phyloP scores from a whole-genome alignment of 2,888 invertebrate genomes.

The Acanthococcus lagerstroemiae region DNA sequence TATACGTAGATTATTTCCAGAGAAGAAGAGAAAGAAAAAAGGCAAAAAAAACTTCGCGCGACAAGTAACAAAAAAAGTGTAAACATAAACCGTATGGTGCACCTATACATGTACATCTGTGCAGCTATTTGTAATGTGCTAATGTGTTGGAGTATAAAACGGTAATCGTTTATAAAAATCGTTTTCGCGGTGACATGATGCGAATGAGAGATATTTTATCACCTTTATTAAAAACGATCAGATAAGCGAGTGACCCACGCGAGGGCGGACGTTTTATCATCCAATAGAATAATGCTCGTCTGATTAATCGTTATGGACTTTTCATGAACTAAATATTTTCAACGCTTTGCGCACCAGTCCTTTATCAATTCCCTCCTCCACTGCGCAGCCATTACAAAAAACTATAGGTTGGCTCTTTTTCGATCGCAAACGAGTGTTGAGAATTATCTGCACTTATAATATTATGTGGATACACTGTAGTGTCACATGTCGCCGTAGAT shows the following conservation, averaged over 20 bases:
- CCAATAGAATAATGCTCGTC: background rate
- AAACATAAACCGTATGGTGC: background rate
- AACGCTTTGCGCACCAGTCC: too few relatives aligned
- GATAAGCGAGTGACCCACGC: background rate
- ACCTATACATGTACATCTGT: background rate
- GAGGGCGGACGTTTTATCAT: constrained; percentile 12
- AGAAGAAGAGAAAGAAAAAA: background rate
- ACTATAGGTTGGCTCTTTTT: too few relatives aligned
- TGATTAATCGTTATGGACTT: constrained; percentile 20
- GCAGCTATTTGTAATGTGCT: background rate
- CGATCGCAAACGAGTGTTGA: too few relatives aligned
- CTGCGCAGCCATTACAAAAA: too few relatives aligned
- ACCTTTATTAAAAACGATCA: constrained; percentile 7
- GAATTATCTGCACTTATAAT: too few relatives aligned
- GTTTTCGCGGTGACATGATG: constrained; percentile 12
- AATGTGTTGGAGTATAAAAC: background rate
- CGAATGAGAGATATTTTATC: constrained; percentile 26
- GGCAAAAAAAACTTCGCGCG: background rate
- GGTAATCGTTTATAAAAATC: constrained; percentile 10
- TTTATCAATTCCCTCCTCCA: too few relatives aligned
- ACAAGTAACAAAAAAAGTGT: background rate
- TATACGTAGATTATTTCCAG: background rate
- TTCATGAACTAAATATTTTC: too few relatives aligned
- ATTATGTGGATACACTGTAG: too few relatives aligned
- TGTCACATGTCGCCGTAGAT: too few relatives aligned